Conservation (phyloP, 2,888 invertebrate species). For the Amblyteles armatorius region DNA sequence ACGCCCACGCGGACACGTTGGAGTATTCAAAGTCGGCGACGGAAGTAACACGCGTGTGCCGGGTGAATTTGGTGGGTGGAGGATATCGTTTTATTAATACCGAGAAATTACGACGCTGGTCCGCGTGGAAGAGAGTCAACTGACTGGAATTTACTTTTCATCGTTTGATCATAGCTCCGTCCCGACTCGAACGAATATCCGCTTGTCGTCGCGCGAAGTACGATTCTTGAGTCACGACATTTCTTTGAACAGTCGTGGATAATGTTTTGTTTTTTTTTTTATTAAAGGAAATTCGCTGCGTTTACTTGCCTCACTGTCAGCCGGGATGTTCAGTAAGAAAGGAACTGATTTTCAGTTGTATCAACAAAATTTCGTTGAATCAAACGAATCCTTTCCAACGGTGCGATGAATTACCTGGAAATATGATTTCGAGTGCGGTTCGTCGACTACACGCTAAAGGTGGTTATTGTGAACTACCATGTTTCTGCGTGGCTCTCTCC, state of each 20-base stretch:
- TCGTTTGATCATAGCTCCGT: neutral
- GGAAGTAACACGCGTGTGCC: neutral
- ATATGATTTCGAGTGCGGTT: neutral
- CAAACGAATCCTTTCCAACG: too few relatives aligned
- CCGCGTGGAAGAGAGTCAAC: neutral
- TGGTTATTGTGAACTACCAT: neutral
- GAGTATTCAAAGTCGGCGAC: neutral
- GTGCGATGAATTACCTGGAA: neutral
- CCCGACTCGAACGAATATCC: neutral
- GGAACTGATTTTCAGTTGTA: too few relatives aligned
- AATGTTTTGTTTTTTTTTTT: neutral
- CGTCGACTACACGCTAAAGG: neutral
- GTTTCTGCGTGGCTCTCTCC: neutral
- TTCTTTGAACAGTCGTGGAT: neutral
- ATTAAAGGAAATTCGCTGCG: neutral
- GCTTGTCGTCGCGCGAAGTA: neutral
- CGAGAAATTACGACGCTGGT: neutral
- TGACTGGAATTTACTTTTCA: neutral
- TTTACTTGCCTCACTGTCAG: neutral
- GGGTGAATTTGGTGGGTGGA: neutral
- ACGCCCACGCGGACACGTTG: neutral
- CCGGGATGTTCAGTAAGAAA: too few relatives aligned
- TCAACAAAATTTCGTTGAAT: too few relatives aligned
- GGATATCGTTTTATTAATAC: neutral
- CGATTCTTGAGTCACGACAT: neutral